Evolutionary conservation across 2,888 invertebrate species (phyloP), one percentile per base, ranked within the genome.

Genomic region (Endotricha flammealis): DNA sequence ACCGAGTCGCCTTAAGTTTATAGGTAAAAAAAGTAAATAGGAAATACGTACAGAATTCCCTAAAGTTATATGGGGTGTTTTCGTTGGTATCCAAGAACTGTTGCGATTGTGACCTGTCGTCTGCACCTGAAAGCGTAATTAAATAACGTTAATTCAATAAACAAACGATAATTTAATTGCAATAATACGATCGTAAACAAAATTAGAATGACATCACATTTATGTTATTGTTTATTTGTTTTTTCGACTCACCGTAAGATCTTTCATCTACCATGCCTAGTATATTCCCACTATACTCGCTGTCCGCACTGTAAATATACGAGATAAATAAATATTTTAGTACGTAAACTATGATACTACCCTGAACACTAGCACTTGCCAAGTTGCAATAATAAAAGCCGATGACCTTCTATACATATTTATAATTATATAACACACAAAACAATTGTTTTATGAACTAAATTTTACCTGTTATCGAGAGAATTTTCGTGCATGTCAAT

Each of bases 381-480:
- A 82, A 80, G 71, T 74, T 69, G 70, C 68, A 66, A 71, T 72
- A 70, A 61, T 69, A 59, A 57, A 53, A 62, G 55, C 46, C 62
- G 51, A 60, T 80, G 83, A 82, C 87, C 87, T 86, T 87, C 83
- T 63, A 53, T 10, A 22, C 53, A 56, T 60, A 57, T 54, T 47
- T 53, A 46, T 51, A 66, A 78, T 81, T 82, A 86, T 79, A 69
- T 79, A 81, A 79, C 64, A 49, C 53, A 57, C 49, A 48, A 41
- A 27, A 43, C 37, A 43, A 37, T 39, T 47, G 51, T 46, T 36
- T 38, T 39, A 44, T 49, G 49, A 44, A 46, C 46, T 44, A 33
- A 40, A 43, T 49, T 68, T 72, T 89, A 91, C 91, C 91, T 90
- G 79, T 85, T 83, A 64, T 90, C 89, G 54, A 90, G 78, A 41